Conservation (phyloP, 1,140 invertebrate species). For the Drosophila azteca region DNA sequence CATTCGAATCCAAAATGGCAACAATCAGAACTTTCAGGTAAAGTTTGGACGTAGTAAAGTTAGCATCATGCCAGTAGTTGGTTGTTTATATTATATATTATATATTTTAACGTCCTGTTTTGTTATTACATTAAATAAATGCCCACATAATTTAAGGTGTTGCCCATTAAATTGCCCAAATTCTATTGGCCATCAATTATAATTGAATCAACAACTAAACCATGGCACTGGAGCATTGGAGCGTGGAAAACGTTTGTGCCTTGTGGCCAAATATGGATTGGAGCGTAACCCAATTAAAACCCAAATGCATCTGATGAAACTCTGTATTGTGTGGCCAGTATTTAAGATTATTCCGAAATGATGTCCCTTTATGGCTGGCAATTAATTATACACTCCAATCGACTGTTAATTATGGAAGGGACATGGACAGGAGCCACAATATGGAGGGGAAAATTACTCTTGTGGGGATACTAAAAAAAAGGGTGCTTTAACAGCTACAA, state of each 20-base stretch:
- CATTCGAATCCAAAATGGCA: no score
- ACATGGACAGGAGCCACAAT: not conserved
- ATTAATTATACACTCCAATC: slow-evolving; percentile 6
- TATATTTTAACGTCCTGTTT: not conserved
- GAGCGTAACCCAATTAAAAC: slow-evolving; percentile 31
- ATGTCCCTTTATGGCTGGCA: not conserved
- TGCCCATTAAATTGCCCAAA: slow-evolving; percentile 8
- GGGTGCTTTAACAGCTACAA: no score
- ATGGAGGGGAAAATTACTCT: not conserved
- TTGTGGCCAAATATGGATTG: slow-evolving; percentile 40
- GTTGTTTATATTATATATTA: no score
- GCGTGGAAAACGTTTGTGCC: slow-evolving; percentile 16
- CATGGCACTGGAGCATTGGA: not conserved
- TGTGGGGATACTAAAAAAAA: not conserved
- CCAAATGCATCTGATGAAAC: slow-evolving; percentile 19
- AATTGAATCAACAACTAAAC: slow-evolving; percentile 24
- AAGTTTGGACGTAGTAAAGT: no score
- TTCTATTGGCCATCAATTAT: slow-evolving; percentile 26
- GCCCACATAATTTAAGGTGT: slow-evolving; percentile 5
- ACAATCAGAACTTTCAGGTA: no score
- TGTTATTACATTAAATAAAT: not conserved
- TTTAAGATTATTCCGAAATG: not conserved
- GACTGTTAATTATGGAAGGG: not conserved
- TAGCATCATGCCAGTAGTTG: no score
- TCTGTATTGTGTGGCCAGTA: slow-evolving; percentile 30